Conservation (phyloP, 1,140 invertebrate genomes). For the Megalonaias nervosa region DNA sequence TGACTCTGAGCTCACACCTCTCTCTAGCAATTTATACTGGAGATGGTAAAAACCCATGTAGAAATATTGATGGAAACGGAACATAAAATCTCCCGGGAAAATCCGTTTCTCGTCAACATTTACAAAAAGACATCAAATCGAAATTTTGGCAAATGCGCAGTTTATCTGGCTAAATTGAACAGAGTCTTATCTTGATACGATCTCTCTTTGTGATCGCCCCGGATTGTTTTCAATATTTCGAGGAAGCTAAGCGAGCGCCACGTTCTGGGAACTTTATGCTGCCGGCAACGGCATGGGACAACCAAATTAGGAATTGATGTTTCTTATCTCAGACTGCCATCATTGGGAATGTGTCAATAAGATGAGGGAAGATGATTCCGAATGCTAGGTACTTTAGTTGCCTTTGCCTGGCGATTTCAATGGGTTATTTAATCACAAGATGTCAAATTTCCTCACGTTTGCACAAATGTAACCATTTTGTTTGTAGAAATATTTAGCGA, state of each 20-base stretch:
- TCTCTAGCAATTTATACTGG: too few species aligned
- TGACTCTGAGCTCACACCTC: too few species aligned
- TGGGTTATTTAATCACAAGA: slow-evolving; percentile 26
- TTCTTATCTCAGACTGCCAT: slow-evolving; percentile 17
- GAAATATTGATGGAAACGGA: background rate
- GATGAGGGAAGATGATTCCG: slow-evolving; percentile 27
- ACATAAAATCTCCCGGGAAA: slow-evolving; percentile 37
- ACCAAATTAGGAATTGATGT: slow-evolving; percentile 36
- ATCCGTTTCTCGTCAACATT: slow-evolving; percentile 33
- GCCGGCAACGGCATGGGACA: background rate
- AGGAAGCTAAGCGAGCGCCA: slow-evolving; percentile 12
- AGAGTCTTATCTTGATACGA: slow-evolving; percentile 31
- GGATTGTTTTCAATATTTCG: slow-evolving; percentile 40
- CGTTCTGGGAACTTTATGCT: slow-evolving; percentile 9
- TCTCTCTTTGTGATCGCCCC: slow-evolving; percentile 22
- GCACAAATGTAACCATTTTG: too few species aligned
- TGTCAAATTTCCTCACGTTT: too few species aligned
- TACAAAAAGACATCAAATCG: slow-evolving; percentile 36
- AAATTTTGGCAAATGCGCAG: slow-evolving; percentile 40
- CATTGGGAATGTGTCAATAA: slow-evolving; percentile 31
- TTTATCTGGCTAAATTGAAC: slow-evolving; percentile 42
- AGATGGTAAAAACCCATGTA: too few species aligned
- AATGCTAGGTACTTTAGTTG: slow-evolving; percentile 17
- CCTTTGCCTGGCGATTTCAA: slow-evolving; percentile 34
- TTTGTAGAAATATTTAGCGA: too few species aligned